Evolutionary conservation across 2,113 vertebrate species (phyloP).

Genomic region (Laticauda colubrina): DNA sequence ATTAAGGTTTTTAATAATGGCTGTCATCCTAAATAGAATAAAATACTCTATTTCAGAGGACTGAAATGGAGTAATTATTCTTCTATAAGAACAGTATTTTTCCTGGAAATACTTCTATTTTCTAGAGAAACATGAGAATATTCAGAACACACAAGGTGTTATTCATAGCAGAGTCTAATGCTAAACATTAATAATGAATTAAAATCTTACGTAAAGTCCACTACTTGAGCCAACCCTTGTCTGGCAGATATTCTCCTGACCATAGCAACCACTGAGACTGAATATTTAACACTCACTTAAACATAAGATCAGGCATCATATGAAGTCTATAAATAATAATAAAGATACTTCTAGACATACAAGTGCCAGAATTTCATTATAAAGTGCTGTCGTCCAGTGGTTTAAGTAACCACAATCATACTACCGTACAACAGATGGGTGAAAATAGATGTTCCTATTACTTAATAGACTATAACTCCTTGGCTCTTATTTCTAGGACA

Average conservation of each 20-base stretch:
- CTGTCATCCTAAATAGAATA: neutral
- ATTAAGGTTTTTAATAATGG: neutral
- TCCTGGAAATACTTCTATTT: neutral
- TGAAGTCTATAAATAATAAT: conserved; percentile 70
- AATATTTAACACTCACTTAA: conserved; percentile 66
- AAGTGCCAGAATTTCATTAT: conserved; percentile 58
- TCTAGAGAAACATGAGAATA: neutral
- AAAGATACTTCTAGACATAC: conserved; percentile 52
- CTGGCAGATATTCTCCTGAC: conserved; percentile 56
- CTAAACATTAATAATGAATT: conserved; percentile 60
- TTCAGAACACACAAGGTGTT: conserved; percentile 31
- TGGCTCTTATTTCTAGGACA: conserved; percentile 21
- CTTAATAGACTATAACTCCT: neutral
- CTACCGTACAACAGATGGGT: conserved; percentile 53
- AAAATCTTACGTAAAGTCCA: conserved; percentile 53
- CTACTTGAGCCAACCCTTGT: conserved; percentile 35
- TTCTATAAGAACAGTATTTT: neutral
- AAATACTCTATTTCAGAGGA: neutral
- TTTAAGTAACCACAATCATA: conserved; percentile 52
- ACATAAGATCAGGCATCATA: conserved; percentile 63
- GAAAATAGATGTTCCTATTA: conserved; percentile 42
- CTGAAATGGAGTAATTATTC: neutral
- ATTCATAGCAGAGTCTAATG: conserved; percentile 53
- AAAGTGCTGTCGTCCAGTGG: conserved; percentile 46
- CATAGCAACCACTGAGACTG: conserved; percentile 60